These are phyloP conservation scores for Hassar affinis DNA, from an alignment of 2,113 vertebrate species.

Conservation along the genomic window DNA sequence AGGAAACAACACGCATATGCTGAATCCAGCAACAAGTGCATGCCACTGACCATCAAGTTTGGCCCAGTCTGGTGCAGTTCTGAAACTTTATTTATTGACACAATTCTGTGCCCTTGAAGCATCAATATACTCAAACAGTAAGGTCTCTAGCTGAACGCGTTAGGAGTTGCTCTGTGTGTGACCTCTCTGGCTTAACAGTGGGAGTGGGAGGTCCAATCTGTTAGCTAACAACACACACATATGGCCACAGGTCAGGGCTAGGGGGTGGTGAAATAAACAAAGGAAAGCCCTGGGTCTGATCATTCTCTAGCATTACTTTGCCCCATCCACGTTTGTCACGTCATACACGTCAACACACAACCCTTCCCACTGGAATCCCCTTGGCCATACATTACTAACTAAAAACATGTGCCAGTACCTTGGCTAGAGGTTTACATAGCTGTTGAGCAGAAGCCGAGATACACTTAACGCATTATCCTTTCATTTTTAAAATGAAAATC, in stretches of 20 bases:
- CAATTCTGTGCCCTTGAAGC: neutral
- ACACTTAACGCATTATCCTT: neutral
- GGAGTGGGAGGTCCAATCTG: conserved; percentile 43
- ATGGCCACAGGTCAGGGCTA: conserved; percentile 40
- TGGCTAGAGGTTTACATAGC: conserved; percentile 9
- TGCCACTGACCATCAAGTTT: neutral
- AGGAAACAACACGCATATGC: neutral
- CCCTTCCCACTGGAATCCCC: conserved; percentile 25
- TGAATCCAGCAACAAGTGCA: neutral
- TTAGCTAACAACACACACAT: conserved; percentile 29
- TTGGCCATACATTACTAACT: conserved; percentile 28
- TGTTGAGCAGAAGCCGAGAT: neutral
- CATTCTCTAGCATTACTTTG: conserved; percentile 27
- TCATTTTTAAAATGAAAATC: neutral
- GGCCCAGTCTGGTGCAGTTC: neutral
- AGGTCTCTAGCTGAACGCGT: conserved; percentile 23
- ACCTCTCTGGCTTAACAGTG: conserved; percentile 36
- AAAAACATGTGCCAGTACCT: conserved; percentile 22
- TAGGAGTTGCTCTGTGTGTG: conserved; percentile 27
- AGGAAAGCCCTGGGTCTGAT: conserved; percentile 42
- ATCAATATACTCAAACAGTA: neutral
- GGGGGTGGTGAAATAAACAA: conserved; percentile 48
- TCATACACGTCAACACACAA: conserved; percentile 16
- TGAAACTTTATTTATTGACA: neutral
- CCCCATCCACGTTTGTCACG: conserved; percentile 16